A percentile compares a stretch with the other conserved stretches of the same genome.
phyloP scores from a whole-genome alignment of 2,888 invertebrate genomes.

The Periphyllus acericola region DNA sequence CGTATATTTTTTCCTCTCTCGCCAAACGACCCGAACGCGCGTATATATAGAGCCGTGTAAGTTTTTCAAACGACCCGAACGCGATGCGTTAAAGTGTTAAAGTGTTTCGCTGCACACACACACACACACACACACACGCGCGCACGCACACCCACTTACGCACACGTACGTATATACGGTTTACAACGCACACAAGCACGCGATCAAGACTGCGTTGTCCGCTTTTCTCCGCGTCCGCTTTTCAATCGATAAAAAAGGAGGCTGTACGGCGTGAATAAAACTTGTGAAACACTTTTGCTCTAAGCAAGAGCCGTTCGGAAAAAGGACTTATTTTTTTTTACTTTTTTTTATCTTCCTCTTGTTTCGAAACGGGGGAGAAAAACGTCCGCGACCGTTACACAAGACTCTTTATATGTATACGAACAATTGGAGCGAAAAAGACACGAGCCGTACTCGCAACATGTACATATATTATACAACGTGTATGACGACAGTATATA shows the following conservation, averaged over 20 bases:
- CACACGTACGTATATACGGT: too few relatives aligned
- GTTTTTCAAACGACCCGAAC: not conserved
- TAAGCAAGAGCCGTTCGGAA: not conserved
- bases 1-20: not conserved
- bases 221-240: slow-evolving; percentile 6
- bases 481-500: too few relatives aligned
- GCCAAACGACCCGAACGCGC: not conserved
- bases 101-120: not conserved
- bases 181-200: not conserved
- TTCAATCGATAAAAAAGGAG: slow-evolving; percentile 11
- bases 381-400: not conserved
- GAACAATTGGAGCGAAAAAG: too few relatives aligned
- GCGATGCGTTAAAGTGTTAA: not conserved
- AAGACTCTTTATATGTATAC: not conserved
- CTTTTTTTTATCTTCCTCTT: not conserved
- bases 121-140: not conserved
- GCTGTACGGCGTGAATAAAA: not conserved
- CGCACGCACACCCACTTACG: not conserved
- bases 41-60: not conserved
- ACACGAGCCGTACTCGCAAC: too few relatives aligned
- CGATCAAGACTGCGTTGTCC: not conserved
- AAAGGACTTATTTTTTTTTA: not conserved
- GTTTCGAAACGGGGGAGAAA: not conserved
- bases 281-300: not conserved
- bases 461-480: too few relatives aligned